These are phyloP conservation scores for Spinus olivaceus DNA, from an alignment of 2,797 vertebrate genomes.

Conservation along the genomic window DNA sequence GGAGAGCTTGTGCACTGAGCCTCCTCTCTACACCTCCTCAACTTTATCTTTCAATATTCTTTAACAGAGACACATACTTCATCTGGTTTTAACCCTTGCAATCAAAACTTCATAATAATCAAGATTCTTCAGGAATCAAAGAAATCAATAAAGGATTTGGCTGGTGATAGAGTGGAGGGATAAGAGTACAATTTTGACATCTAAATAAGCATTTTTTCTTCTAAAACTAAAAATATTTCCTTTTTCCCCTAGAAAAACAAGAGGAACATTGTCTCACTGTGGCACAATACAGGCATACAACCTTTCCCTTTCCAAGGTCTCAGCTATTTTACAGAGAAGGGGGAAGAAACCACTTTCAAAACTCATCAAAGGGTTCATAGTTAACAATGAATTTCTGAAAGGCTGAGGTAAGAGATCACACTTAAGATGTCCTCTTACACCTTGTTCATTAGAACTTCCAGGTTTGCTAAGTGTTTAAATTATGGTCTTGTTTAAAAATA, in stretches of 20 bases:
- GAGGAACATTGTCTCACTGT: not conserved
- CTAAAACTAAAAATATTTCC: not conserved
- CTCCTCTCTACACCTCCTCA: not conserved
- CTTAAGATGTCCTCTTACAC: not conserved
- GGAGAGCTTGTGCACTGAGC: not conserved
- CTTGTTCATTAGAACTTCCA: not conserved
- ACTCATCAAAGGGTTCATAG: not conserved
- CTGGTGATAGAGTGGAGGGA: accelerated
- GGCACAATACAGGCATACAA: not conserved
- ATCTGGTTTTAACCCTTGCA: not conserved
- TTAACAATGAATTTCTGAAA: not conserved
- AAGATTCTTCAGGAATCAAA: not conserved
- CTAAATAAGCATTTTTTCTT: not conserved
- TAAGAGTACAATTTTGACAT: not conserved
- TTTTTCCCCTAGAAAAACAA: not conserved
- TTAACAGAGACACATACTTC: not conserved
- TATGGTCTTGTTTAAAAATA: not conserved
- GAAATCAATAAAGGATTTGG: not conserved
- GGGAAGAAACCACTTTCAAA: not conserved
- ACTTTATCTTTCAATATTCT: not conserved
- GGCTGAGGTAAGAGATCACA: not conserved
- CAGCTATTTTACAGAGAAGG: not conserved
- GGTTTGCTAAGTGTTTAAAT: not conserved
- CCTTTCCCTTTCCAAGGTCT: not conserved
- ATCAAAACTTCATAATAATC: not conserved